A percentile compares a stretch with the other conserved stretches of the same genome.
phyloP scores from a whole-genome alignment of 2,797 vertebrate genomes.

The Emys orbicularis region DNA sequence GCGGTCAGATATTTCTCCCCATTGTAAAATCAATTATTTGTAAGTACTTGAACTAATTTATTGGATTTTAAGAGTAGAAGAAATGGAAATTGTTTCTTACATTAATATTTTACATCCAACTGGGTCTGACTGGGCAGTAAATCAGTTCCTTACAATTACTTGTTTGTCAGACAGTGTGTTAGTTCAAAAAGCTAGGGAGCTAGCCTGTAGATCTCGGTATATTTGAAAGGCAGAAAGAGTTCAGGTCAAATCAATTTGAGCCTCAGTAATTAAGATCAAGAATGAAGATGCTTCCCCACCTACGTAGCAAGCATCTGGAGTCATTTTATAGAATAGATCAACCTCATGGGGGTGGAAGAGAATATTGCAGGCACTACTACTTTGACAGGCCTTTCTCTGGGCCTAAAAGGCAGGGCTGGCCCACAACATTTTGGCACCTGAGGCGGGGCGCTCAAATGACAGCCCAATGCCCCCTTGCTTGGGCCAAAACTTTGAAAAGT shows the following conservation, averaged over 20 bases:
- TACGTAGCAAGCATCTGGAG: slow-evolving; percentile 56
- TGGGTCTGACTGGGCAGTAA: slow-evolving; percentile 70
- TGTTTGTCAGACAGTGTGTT: slow-evolving; percentile 79
- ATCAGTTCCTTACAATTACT: slow-evolving; percentile 74
- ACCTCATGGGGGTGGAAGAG: not conserved
- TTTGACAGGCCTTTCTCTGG: not conserved
- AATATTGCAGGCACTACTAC: not conserved
- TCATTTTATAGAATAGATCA: slow-evolving; percentile 34
- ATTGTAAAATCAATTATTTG: slow-evolving; percentile 68
- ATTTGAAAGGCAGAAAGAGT: slow-evolving; percentile 68
- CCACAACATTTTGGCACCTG: too few species aligned
- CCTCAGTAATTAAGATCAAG: slow-evolving; percentile 77
- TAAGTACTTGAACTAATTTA: slow-evolving; percentile 69
- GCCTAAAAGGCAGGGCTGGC: not conserved
- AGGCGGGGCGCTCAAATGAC: too few species aligned
- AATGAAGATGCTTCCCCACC: slow-evolving; percentile 71
- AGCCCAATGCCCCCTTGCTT: too few species aligned
- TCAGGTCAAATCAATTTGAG: slow-evolving; percentile 79
- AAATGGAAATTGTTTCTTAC: slow-evolving; percentile 72
- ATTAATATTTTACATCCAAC: slow-evolving; percentile 77
- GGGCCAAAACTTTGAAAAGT: too few species aligned
- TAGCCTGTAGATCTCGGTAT: slow-evolving; percentile 69
- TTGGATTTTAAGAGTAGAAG: slow-evolving; percentile 72
- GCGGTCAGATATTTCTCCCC: slow-evolving; percentile 7
- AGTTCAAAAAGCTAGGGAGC: slow-evolving; percentile 73